Conservation (phyloP, 2,797 vertebrate species). For the Adelosebastes latens region DNA sequence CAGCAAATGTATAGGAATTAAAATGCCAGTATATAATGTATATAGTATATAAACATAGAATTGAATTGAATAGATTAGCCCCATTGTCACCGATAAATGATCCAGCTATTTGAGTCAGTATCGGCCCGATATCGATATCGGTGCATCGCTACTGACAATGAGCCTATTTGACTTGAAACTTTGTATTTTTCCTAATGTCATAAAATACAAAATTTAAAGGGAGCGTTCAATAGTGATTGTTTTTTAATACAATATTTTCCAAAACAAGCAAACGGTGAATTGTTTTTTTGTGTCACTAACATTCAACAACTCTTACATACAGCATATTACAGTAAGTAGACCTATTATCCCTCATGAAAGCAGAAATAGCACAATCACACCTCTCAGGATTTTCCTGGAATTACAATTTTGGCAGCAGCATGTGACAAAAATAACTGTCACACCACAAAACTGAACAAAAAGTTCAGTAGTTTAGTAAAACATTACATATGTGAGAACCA, state of each 20-base stretch:
- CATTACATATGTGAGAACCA: not conserved
- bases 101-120: too few species aligned
- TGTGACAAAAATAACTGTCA: not conserved
- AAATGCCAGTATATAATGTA: too few species aligned
- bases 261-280: too few species aligned
- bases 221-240: too few species aligned
- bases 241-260: too few species aligned
- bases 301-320: constrained; percentile 19
- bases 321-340: not conserved
- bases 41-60: too few species aligned
- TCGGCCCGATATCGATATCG: too few species aligned
- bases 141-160: not conserved
- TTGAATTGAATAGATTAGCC: too few species aligned
- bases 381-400: not conserved
- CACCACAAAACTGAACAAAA: not conserved
- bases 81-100: too few species aligned
- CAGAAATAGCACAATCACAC: not conserved
- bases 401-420: not conserved
- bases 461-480: not conserved
- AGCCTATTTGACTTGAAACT: not conserved
- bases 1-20: too few species aligned
- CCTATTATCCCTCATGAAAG: not conserved
- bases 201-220: not conserved
- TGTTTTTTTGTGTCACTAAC: not conserved
- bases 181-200: not conserved